Conservation (phyloP, 1,140 invertebrate species). For the Melipona quadrifasciata region DNA sequence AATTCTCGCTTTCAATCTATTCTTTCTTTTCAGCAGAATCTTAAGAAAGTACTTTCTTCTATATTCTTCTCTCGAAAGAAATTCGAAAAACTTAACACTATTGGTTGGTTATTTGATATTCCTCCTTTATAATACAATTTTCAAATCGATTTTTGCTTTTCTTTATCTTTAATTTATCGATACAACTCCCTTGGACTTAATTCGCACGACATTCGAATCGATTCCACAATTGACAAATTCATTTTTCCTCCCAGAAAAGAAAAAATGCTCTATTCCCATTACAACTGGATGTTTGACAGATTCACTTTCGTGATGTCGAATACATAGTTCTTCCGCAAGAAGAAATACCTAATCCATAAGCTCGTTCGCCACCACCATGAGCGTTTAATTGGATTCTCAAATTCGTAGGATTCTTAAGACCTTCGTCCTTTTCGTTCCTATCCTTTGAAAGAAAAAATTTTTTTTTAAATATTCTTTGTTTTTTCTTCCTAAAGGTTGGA, state of each 20-base stretch:
- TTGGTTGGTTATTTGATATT: not conserved
- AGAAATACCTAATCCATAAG: not conserved
- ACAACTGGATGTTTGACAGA: not conserved
- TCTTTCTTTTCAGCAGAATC: not conserved
- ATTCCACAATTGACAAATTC: slow-evolving; percentile 31
- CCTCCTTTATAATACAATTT: not conserved
- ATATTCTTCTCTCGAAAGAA: not conserved
- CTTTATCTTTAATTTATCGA: not conserved
- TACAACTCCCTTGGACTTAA: not conserved
- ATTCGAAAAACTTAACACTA: not conserved
- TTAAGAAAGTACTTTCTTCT: not conserved
- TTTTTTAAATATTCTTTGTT: not conserved
- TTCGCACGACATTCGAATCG: not conserved
- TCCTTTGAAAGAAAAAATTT: not conserved
- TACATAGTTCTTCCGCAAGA: slow-evolving; percentile 20
- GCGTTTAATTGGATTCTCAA: slow-evolving; percentile 9
- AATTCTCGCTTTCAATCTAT: not conserved
- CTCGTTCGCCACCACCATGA: slow-evolving; percentile 22
- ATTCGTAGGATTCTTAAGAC: slow-evolving; percentile 5
- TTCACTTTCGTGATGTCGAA: slow-evolving; percentile 13
- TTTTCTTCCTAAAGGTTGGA: slow-evolving; percentile 2
- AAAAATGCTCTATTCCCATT: not conserved
- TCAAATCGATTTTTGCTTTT: not conserved
- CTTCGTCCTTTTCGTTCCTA: not conserved
- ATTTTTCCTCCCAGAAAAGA: not conserved